phyloP scores from a whole-genome alignment of 1,140 invertebrate genomes.

The Temnothorax longispinosus region DNA sequence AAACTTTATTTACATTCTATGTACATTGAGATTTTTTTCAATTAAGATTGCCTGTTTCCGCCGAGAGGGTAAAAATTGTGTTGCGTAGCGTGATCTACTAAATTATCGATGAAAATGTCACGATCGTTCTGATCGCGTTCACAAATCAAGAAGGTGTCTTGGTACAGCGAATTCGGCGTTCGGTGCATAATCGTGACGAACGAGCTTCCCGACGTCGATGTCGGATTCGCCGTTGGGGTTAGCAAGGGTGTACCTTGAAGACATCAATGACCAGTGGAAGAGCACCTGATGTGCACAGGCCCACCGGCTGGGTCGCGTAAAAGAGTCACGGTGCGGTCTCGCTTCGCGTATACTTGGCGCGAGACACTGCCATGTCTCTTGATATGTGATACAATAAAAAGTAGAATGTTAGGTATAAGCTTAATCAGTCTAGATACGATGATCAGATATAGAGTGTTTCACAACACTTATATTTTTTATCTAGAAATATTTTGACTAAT shows the following conservation, averaged over 20 bases:
- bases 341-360: too few relatives aligned
- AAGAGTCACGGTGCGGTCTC: too few relatives aligned
- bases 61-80: background rate
- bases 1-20: slow-evolving; percentile 38
- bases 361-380: too few relatives aligned
- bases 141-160: slow-evolving; percentile 73
- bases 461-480: background rate
- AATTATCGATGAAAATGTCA: slow-evolving; percentile 30
- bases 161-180: slow-evolving; percentile 72
- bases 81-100: background rate
- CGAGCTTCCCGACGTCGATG: slow-evolving; percentile 76
- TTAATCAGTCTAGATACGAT: background rate
- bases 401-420: too few relatives aligned
- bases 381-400: too few relatives aligned
- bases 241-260: slow-evolving; percentile 87
- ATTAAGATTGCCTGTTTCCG: background rate
- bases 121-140: slow-evolving; percentile 67
- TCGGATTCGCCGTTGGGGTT: slow-evolving; percentile 81
- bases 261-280: slow-evolving; percentile 88
- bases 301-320: slow-evolving; percentile 70
- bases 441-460: background rate
- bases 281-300: slow-evolving; percentile 87
- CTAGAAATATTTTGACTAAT: background rate
- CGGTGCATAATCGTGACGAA: slow-evolving; percentile 74
- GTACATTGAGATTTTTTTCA: slow-evolving; percentile 11